Conservation (phyloP, 2,888 invertebrate species). For the Diaphora mendica region DNA sequence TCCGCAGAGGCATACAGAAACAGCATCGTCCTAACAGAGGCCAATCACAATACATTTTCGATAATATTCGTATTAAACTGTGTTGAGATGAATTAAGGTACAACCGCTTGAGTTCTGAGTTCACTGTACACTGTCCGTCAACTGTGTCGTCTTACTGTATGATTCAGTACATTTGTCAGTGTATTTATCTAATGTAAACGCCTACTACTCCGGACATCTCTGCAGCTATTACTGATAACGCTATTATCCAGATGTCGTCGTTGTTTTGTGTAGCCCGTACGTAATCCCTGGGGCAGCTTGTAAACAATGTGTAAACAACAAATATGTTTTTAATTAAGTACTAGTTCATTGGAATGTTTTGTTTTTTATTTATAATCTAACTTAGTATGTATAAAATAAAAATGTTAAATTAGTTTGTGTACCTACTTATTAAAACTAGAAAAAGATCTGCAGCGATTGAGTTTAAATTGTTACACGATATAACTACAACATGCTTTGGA, state of each 20-base stretch:
- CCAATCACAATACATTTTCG: conserved; percentile 74
- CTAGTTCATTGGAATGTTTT: neutral
- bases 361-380: neutral
- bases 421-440: no score
- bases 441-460: no score
- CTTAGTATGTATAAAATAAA: neutral
- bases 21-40: conserved; percentile 68
- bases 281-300: neutral
- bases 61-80: neutral
- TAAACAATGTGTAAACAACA: neutral
- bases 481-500: no score
- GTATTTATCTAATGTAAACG: conserved; percentile 39
- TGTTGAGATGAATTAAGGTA: neutral
- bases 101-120: conserved; percentile 10
- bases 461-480: no score
- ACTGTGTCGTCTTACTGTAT: conserved; percentile 33
- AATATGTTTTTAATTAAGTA: neutral
- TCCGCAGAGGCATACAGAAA: conserved; percentile 74
- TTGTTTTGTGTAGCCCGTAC: neutral
- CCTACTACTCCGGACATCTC: conserved; percentile 48
- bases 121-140: conserved; percentile 8
- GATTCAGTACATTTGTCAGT: conserved; percentile 43
- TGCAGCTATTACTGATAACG: conserved; percentile 10
- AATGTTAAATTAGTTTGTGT: no score
- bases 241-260: neutral